Evolutionary conservation across 2,113 vertebrate species (phyloP).

Genomic region (Chinchilla lanigera): DNA sequence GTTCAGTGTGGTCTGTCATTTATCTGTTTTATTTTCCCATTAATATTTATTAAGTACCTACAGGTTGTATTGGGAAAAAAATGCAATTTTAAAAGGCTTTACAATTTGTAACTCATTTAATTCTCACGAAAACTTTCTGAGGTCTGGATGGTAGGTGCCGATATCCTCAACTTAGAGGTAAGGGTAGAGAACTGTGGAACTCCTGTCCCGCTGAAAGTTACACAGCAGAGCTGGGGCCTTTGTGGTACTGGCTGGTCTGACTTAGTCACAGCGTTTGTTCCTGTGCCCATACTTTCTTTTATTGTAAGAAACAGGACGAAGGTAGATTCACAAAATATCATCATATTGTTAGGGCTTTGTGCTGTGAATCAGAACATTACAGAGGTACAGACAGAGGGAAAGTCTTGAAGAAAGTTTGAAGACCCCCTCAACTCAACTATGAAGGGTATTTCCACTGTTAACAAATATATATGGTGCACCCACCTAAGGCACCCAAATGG

Average conservation of each 20-base stretch:
- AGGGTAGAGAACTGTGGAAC: neutral
- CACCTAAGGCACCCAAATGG: neutral
- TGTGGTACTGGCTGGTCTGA: neutral
- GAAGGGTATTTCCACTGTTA: neutral
- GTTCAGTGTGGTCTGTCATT: conserved; percentile 55
- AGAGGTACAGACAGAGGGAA: neutral
- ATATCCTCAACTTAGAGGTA: neutral
- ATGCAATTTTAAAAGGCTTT: conserved; percentile 3
- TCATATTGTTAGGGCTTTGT: neutral
- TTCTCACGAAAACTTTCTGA: conserved; percentile 27
- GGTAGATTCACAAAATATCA: neutral
- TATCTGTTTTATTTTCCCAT: conserved; percentile 59
- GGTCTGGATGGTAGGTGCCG: neutral
- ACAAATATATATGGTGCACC: neutral
- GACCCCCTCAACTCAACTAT: conserved; percentile 17
- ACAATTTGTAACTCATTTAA: conserved; percentile 30
- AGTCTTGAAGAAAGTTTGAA: conserved; percentile 20
- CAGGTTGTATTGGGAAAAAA: conserved; percentile 43
- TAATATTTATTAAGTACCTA: conserved; percentile 63
- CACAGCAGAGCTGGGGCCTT: neutral
- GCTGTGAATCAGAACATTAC: neutral
- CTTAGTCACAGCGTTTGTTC: conserved; percentile 11
- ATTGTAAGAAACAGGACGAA: neutral
- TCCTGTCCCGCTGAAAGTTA: neutral
- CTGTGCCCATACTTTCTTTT: neutral